Base-by-base conservation (phyloP, 2,888 invertebrate genomes). In the Chloromyia formosa region DNA sequence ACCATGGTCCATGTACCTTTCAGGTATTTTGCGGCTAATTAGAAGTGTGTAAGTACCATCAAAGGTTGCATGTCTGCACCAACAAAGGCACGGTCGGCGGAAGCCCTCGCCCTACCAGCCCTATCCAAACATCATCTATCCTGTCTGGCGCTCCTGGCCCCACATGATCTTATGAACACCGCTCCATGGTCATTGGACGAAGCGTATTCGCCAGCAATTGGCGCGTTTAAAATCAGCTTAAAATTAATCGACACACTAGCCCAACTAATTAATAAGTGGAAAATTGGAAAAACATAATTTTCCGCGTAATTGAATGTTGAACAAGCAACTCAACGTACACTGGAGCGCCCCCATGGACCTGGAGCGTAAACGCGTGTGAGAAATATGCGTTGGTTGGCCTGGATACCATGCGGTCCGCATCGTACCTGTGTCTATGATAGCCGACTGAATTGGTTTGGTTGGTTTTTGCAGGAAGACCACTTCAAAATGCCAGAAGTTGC, bases 271-370 rank as follows among this genome's bases (percentile, higher is more conserved):
- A 71, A 71, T 56, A 35, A 22, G n/a, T 40, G 20, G 53, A 56
- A 71, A 71, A 71, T 58, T 35, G 20, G 58, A 22, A 56, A 56
- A 56, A 56, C 42, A 40, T 18, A 12, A 71, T 66, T 71, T 75
- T 75, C 75, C 64, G 58, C 64, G 40, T 72, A 72, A 75, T 75
- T 75, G 75, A 75, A 54, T 72, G 54, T 54, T 72, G 53, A 75
- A 66, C 54, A 68, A 23, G 40, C 12, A 60, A 20, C 40, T 53
- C 12, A 27, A 12, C 22, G 18, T n/a, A 16, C 10, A 3, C 18
- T n/a, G 20, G 4, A 20, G 16, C 20, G 1, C 22, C 20, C 22
- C 20, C 56, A 18, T n/a, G 56, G 56, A 56, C 16, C 16, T 56
- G 20, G 56, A 56, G 56, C 56, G 56, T 56, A 56, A 56, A 56